Evolutionary conservation across 2,888 invertebrate species (phyloP).

Genomic region (Nomada fabriciana): DNA sequence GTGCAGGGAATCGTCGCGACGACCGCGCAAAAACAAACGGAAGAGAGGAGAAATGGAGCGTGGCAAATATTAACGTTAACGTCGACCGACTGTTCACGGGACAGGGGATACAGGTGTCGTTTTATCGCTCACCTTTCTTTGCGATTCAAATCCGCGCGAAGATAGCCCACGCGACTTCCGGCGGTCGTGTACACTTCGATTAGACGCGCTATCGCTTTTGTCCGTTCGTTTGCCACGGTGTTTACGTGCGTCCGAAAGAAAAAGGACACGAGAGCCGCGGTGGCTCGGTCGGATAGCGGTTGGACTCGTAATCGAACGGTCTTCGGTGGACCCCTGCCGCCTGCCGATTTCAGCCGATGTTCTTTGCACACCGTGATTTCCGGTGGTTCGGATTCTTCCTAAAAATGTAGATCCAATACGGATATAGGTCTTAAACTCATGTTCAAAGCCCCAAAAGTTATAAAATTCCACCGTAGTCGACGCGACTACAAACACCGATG

Average conservation of each 20-base stretch:
- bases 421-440: too few relatives aligned
- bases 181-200: conserved; percentile 18
- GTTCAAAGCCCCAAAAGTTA: too few relatives aligned
- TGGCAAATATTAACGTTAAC: not conserved
- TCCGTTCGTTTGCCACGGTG: not conserved
- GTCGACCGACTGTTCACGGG: not conserved
- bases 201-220: not conserved
- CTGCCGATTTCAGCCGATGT: too few relatives aligned
- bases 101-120: conserved; percentile 76
- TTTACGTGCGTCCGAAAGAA: not conserved
- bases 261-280: not conserved
- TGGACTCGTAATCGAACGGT: too few relatives aligned
- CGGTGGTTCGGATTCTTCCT: too few relatives aligned
- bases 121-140: conserved; percentile 72
- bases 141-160: conserved; percentile 67
- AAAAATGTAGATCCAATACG: too few relatives aligned
- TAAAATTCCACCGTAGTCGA: not conserved
- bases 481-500: too few relatives aligned
- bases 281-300: too few relatives aligned
- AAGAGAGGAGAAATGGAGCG: not conserved
- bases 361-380: too few relatives aligned
- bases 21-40: conserved; percentile 14
- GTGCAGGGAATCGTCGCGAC: conserved; percentile 22
- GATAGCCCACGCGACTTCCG: conserved; percentile 74
- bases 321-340: too few relatives aligned